Evolutionary conservation across 1,140 invertebrate species (phyloP).

Genomic region (Euwallacea fornicatus): DNA sequence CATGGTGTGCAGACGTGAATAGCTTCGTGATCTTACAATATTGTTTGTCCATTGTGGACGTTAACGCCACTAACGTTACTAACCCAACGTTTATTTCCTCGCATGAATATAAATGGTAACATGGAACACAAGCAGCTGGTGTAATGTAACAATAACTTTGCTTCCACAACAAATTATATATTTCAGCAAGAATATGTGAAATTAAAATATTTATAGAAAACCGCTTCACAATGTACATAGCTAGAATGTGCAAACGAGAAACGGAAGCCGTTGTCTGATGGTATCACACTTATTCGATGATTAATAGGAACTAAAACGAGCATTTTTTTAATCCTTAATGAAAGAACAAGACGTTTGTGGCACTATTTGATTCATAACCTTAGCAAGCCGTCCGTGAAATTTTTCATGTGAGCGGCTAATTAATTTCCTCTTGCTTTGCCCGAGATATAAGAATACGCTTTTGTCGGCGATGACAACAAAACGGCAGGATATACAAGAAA

Average conservation of each 20-base stretch:
- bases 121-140: no score
- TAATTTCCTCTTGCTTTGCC: background rate
- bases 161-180: no score
- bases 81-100: no score
- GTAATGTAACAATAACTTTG: no score
- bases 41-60: no score
- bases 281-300: slow-evolving; percentile 2
- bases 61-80: no score
- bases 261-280: slow-evolving; percentile 8
- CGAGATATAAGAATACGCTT: background rate
- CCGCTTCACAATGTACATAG: background rate
- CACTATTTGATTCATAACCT: slow-evolving; percentile 7
- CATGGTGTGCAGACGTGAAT: no score
- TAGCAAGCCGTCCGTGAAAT: slow-evolving; percentile 2
- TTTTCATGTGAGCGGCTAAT: slow-evolving; percentile 7
- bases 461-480: background rate
- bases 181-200: no score
- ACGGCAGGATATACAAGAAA: no score
- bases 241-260: background rate
- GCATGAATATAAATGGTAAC: no score
- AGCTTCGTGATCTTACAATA: no score
- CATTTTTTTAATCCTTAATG: slow-evolving; percentile 7
- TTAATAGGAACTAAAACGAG: slow-evolving; percentile 7
- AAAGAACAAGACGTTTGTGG: slow-evolving; percentile 1
- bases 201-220: no score